Conservation (phyloP, 2,888 invertebrate genomes). For the Malthinus flaveolus region DNA sequence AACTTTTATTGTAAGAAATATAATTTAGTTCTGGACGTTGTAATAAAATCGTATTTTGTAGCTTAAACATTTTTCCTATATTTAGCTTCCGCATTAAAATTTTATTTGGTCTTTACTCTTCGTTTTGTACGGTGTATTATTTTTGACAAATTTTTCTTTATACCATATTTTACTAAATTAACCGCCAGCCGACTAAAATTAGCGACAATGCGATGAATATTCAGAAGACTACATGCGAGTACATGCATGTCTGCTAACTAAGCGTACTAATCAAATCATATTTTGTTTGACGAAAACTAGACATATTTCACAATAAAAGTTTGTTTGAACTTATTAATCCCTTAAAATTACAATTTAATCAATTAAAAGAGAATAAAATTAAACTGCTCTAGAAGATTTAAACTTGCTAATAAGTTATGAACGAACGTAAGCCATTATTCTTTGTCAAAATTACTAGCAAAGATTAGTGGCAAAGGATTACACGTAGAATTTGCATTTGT, state of each 20-base stretch:
- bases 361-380: slow-evolving; percentile 18
- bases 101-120: slow-evolving; percentile 7
- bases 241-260: slow-evolving; percentile 28
- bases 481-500: slow-evolving; percentile 26
- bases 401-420: slow-evolving; percentile 23
- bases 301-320: slow-evolving; percentile 8
- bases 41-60: too few species aligned
- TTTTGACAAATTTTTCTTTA: slow-evolving; percentile 26
- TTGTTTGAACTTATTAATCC: not conserved
- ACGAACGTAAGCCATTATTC: slow-evolving; percentile 17
- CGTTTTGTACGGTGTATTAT: slow-evolving; percentile 13
- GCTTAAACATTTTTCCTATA: too few species aligned
- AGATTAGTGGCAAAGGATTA: slow-evolving; percentile 22
- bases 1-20: too few species aligned
- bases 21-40: too few species aligned
- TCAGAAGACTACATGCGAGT: slow-evolving; percentile 26
- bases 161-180: slow-evolving; percentile 21
- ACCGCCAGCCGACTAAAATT: slow-evolving; percentile 26
- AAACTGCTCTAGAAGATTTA: slow-evolving; percentile 9
- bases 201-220: slow-evolving; percentile 29
- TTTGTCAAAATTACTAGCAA: slow-evolving; percentile 15
- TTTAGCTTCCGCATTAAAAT: slow-evolving; percentile 15
- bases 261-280: slow-evolving; percentile 28
- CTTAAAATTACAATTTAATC: slow-evolving; percentile 11
- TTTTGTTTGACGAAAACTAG: slow-evolving; percentile 23